Conservation (phyloP, 2,888 invertebrate species). For the Allophyes oxyacanthae region DNA sequence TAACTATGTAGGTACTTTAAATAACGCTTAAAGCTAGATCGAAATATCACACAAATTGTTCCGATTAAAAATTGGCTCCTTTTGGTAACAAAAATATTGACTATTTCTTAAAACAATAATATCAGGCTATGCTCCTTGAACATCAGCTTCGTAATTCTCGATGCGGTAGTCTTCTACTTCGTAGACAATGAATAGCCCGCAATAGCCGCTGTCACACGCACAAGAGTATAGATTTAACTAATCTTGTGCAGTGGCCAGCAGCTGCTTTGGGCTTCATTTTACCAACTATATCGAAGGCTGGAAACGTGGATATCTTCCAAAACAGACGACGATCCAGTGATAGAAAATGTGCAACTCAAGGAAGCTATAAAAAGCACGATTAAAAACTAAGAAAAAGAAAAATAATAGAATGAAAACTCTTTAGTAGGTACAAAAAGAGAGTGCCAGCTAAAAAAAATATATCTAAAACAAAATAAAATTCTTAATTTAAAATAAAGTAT, state of each 20-base stretch:
- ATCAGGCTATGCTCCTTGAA: constrained; percentile 4
- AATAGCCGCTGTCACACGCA: constrained; percentile 99
- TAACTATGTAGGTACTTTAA: no score
- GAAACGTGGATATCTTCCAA: constrained; percentile 56
- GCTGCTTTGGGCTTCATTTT: constrained; percentile 95
- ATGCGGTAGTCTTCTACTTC: constrained; percentile 58
- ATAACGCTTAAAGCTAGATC: not conserved
- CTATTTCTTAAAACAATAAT: constrained; percentile 4
- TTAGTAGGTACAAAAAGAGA: not conserved
- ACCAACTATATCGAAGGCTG: constrained; percentile 52
- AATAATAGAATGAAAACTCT: not conserved
- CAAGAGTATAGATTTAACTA: constrained; percentile 96
- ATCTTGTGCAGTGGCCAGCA: constrained; percentile 99
- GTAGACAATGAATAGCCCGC: constrained; percentile 92
- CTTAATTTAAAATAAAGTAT: constrained; percentile 28
- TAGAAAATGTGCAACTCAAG: constrained; percentile 32
- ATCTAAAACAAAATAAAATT: not conserved
- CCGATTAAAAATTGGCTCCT: no score
- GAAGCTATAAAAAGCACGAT: constrained; percentile 24
- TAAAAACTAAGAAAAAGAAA: constrained; percentile 11
- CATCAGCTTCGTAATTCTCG: constrained; percentile 27
- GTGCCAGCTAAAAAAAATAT: not conserved
- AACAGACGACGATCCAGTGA: constrained; percentile 29
- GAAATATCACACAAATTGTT: no score
- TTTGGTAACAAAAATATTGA: not conserved